These are phyloP conservation scores for Heliconius sara DNA, from an alignment of 2,888 invertebrate genomes.

Conservation along the genomic window DNA sequence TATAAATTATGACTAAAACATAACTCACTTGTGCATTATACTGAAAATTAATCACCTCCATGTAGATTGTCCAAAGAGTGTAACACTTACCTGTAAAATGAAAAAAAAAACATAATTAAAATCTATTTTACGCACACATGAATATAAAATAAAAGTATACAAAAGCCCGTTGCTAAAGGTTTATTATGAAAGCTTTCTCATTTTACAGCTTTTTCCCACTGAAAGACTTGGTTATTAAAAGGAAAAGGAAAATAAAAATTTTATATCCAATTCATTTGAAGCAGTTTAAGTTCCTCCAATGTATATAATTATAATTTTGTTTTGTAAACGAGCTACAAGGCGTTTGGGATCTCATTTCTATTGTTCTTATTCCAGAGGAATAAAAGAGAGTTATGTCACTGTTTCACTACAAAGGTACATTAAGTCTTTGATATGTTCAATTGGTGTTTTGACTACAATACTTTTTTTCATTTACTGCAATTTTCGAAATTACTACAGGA, in stretches of 20 bases:
- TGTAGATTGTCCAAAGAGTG: constrained; percentile 40
- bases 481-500: neutral
- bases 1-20: neutral
- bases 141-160: constrained; percentile 38
- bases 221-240: constrained; percentile 48
- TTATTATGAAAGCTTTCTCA: constrained; percentile 51
- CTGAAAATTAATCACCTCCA: constrained; percentile 40
- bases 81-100: constrained; percentile 51
- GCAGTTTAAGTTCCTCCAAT: constrained; percentile 46
- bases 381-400: constrained; percentile 9
- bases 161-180: constrained; percentile 49
- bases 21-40: constrained; percentile 23
- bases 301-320: constrained; percentile 45
- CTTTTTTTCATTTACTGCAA: neutral
- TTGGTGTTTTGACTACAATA: neutral
- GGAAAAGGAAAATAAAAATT: constrained; percentile 45
- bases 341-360: neutral
- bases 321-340: constrained; percentile 11
- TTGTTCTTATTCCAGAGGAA: neutral
- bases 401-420: neutral
- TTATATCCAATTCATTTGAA: constrained; percentile 54
- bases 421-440: neutral
- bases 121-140: constrained; percentile 45
- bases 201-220: constrained; percentile 51
- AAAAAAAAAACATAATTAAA: constrained; percentile 46